phyloP scores from a whole-genome alignment of 2,113 vertebrate species.

The Lophius piscatorius region DNA sequence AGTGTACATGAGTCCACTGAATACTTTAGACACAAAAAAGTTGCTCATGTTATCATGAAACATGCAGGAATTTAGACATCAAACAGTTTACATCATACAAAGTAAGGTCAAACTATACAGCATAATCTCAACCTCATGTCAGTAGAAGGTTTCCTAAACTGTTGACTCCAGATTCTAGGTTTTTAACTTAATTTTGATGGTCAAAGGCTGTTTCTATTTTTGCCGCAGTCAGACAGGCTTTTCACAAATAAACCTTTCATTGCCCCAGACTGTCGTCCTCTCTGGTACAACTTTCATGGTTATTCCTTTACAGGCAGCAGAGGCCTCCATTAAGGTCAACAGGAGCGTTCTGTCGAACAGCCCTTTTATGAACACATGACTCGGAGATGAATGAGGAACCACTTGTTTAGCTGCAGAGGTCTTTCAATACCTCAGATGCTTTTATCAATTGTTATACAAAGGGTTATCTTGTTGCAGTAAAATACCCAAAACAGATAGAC shows the following conservation, averaged over 20 bases:
- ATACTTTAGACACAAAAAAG: conserved; percentile 6
- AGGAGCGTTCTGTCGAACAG: conserved; percentile 60
- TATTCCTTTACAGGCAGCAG: conserved; percentile 60
- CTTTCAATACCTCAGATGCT: conserved; percentile 43
- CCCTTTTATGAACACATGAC: conserved; percentile 44
- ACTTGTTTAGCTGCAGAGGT: conserved; percentile 21
- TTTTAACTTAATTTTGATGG: conserved; percentile 44
- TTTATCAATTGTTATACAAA: conserved; percentile 34
- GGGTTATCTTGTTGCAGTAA: conserved; percentile 18
- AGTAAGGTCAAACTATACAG: conserved; percentile 27
- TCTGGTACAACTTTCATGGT: conserved; percentile 53
- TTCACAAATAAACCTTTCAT: conserved; percentile 67
- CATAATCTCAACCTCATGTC: conserved; percentile 18
- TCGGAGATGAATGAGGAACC: conserved; percentile 37
- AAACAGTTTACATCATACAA: conserved; percentile 3
- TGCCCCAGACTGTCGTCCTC: conserved; percentile 64
- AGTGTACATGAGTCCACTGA: conserved; percentile 15
- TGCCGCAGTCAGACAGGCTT: conserved; percentile 46
- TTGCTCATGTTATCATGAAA: conserved; percentile 4
- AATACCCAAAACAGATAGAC: no score
- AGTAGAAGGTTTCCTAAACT: conserved; percentile 21
- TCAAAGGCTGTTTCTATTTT: conserved; percentile 62
- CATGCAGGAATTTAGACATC: conserved; percentile 39
- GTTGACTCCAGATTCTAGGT: conserved; percentile 33
- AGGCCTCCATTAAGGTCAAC: conserved; percentile 45